phyloP scores from a whole-genome alignment of 2,113 vertebrate species.

The Marcusenius ussheri region DNA sequence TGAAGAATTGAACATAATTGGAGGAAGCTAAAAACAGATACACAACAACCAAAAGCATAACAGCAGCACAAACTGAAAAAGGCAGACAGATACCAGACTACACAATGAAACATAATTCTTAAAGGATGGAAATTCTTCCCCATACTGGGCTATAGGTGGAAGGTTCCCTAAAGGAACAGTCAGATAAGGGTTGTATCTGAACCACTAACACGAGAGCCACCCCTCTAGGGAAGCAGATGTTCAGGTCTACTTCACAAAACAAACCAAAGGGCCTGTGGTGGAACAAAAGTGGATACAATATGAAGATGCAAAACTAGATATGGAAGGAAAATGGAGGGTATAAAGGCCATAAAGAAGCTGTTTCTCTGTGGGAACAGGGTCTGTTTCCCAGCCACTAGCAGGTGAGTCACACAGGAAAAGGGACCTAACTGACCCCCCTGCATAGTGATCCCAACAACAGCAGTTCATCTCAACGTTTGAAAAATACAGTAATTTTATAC shows the following conservation, averaged over 20 bases:
- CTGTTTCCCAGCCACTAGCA: no score
- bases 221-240: constrained; percentile 10
- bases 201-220: background rate
- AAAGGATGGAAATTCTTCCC: background rate
- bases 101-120: background rate
- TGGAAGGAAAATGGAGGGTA: background rate
- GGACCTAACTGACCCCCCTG: background rate
- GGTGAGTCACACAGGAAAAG: background rate
- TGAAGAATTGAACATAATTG: background rate
- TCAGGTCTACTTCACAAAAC: background rate
- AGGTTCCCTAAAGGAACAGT: background rate
- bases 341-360: background rate
- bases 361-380: background rate
- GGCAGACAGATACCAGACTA: background rate
- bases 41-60: background rate
- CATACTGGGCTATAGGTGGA: background rate
- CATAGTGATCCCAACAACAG: background rate
- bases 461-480: background rate
- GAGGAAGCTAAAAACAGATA: background rate
- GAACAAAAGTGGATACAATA: background rate
- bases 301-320: constrained; percentile 8
- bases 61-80: background rate
- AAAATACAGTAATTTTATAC: background rate
- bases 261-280: background rate
- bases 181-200: background rate